Evolutionary conservation across 2,888 invertebrate species (phyloP), one percentile per base, ranked within the genome.

Genomic region (Lepidocyrtinus sp.): DNA sequence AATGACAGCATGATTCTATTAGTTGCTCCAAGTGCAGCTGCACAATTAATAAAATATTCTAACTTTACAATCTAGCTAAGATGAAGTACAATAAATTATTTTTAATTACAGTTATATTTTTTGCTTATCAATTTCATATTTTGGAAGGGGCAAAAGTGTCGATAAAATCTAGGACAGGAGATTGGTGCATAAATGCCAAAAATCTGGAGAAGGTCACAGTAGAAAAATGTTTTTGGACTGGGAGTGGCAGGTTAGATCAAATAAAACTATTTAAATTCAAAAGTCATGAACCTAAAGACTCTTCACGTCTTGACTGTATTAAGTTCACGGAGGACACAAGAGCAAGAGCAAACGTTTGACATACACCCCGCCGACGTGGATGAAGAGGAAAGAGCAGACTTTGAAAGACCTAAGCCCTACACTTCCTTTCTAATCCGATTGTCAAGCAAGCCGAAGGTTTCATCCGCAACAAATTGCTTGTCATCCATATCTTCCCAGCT

Each of bases 271-370:
- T n/a, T n/a, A n/a, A n/a, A n/a, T n/a, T n/a, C n/a, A n/a, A n/a
- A n/a, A n/a, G n/a, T n/a, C n/a, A n/a, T n/a, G n/a, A n/a, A n/a
- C n/a, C n/a, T n/a, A n/a, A n/a, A n/a, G n/a, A n/a, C n/a, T n/a
- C n/a, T n/a, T n/a, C n/a, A n/a, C n/a, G n/a, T n/a, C n/a, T n/a
- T n/a, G n/a, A n/a, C n/a, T n/a, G n/a, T n/a, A n/a, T n/a, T n/a
- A n/a, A n/a, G n/a, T n/a, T n/a, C n/a, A n/a, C n/a, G n/a, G n/a
- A n/a, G n/a, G 26, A 25, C 55, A 15, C 55, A 21, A 7, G 76
- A 77, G 61, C 36, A 22, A 0, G 77, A 77, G 61, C 77, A 77
- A 59, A 77, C 61, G 3, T 77, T 77, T 65, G 71, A 77, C 68
- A 45, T 71, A 36, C 77, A 77, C 62, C 70, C 76, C 27, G 12